These are phyloP conservation scores for Nilaparvata lugens DNA, from an alignment of 1,140 invertebrate genomes.

Conservation along the genomic window DNA sequence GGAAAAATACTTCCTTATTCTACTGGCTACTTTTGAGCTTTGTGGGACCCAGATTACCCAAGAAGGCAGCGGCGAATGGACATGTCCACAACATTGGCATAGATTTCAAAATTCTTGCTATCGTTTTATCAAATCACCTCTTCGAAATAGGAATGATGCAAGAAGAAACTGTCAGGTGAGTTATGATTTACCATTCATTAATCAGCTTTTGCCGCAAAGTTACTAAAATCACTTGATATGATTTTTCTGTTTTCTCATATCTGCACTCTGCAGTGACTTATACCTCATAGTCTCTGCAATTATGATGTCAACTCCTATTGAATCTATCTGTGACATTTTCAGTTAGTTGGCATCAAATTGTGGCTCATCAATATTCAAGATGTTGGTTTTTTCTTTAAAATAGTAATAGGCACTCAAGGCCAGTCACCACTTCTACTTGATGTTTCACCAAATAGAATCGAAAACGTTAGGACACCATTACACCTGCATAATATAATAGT, in stretches of 20 bases:
- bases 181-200: no score
- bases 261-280: not conserved
- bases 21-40: no score
- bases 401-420: no score
- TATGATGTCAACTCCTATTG: not conserved
- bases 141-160: slow-evolving; percentile 66
- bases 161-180: slow-evolving; percentile 60
- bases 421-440: no score
- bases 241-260: not conserved
- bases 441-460: no score
- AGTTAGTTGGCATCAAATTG: no score
- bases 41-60: not conserved
- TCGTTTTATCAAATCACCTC: slow-evolving; percentile 76
- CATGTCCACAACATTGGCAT: slow-evolving; percentile 75
- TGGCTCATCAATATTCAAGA: no score
- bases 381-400: no score
- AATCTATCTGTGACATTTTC: not conserved
- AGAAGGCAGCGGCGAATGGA: slow-evolving; percentile 8
- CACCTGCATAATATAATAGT: no score
- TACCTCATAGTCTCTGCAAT: not conserved
- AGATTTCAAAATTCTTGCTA: slow-evolving; percentile 70
- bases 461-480: no score
- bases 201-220: not conserved
- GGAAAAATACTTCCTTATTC: no score
- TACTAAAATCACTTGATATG: not conserved